These are phyloP conservation scores for Tychaedon coryphoeus DNA, from an alignment of 2,113 vertebrate species.

Conservation along the genomic window DNA sequence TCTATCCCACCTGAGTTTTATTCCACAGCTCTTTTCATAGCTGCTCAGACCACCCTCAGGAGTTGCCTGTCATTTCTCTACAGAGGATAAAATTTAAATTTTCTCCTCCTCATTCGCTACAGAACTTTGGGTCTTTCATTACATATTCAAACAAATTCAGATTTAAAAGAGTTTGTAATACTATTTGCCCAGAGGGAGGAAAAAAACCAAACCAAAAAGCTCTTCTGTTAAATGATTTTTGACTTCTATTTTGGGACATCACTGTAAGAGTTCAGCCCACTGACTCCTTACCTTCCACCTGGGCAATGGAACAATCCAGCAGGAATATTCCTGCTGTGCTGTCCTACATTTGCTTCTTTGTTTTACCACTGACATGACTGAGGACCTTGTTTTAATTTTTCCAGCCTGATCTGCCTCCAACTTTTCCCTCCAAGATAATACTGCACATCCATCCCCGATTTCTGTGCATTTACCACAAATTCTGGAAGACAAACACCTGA, in stretches of 20 bases:
- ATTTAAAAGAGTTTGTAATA: not conserved
- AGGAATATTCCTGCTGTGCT: not conserved
- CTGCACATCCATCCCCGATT: too few relatives aligned
- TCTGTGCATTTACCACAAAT: too few relatives aligned
- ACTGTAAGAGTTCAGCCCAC: not conserved
- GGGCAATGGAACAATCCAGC: not conserved
- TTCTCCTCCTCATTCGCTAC: not conserved
- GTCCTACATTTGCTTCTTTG: not conserved
- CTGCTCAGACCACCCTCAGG: not conserved
- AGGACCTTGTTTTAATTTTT: not conserved
- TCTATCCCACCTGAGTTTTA: not conserved
- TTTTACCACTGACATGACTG: not conserved
- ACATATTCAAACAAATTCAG: not conserved
- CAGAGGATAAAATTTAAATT: not conserved
- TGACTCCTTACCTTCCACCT: not conserved
- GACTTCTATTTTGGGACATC: not conserved
- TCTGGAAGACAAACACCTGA: not conserved
- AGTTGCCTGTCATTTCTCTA: not conserved
- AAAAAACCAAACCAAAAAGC: not conserved
- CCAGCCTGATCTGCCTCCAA: not conserved
- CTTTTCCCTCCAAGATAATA: not conserved
- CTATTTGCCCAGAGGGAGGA: not conserved
- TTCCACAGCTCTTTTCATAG: not conserved
- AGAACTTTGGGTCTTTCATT: not conserved
- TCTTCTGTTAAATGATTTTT: not conserved